Evolutionary conservation across 30 jellyfish, hydroid and myxozoan species (phyloP).

Genomic region (Cassiopea andromeda): DNA sequence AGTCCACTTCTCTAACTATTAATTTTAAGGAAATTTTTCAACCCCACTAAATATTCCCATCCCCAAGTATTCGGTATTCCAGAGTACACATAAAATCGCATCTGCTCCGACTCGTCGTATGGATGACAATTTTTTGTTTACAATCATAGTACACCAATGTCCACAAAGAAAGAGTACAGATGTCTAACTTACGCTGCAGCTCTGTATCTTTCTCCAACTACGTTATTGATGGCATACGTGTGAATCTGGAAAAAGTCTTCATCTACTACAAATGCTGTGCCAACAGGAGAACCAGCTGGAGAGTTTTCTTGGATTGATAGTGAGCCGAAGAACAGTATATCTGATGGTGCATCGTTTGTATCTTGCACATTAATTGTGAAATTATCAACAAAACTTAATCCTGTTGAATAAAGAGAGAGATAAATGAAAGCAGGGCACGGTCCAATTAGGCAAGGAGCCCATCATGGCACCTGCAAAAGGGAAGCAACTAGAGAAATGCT

Average conservation of each 20-base stretch:
- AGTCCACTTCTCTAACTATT: no score
- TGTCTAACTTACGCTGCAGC: constrained; percentile 49
- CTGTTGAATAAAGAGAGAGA: constrained; percentile 26
- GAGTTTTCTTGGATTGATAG: constrained; percentile 67
- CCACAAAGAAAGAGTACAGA: neutral
- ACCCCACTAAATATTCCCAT: no score
- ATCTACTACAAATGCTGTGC: constrained; percentile 77
- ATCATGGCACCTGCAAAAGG: no score
- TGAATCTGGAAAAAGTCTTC: constrained; percentile 84
- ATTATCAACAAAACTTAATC: constrained; percentile 48
- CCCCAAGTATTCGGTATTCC: no score
- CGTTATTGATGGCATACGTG: constrained; percentile 34
- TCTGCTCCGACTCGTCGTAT: no score
- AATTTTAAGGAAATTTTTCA: no score
- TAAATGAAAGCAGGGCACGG: neutral
- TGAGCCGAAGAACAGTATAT: constrained; percentile 48
- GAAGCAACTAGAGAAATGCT: no score
- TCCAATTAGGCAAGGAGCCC: no score
- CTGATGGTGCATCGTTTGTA: constrained; percentile 77
- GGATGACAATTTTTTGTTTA: no score
- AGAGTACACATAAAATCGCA: no score
- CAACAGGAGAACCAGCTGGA: constrained; percentile 58
- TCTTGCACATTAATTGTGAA: constrained; percentile 74
- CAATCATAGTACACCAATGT: no score
- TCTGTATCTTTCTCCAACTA: constrained; percentile 49